phyloP scores from a whole-genome alignment of 2,888 invertebrate species.

The Cephus pulcher region DNA sequence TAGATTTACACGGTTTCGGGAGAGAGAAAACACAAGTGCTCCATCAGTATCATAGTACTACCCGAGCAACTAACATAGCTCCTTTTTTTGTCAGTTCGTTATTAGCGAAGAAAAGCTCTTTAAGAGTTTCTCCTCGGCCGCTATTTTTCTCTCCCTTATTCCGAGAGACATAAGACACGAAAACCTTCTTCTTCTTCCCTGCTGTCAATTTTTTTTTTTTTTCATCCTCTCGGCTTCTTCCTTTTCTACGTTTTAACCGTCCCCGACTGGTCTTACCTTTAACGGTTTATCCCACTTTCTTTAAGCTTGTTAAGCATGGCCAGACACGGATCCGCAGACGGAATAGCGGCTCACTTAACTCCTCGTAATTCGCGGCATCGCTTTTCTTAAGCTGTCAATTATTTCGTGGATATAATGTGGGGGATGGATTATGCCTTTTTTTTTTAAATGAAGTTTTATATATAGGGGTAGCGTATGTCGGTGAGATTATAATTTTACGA shows the following conservation, averaged over 20 bases:
- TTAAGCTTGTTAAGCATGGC: not conserved
- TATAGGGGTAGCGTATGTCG: not conserved
- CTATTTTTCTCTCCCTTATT: not conserved
- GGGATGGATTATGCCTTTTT: not conserved
- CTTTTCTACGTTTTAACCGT: not conserved
- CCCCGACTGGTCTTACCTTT: not conserved
- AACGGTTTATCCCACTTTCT: not conserved
- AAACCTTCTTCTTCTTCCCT: not conserved
- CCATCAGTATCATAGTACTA: not conserved
- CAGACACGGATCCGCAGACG: not conserved
- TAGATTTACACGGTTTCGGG: not conserved
- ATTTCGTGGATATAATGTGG: not conserved
- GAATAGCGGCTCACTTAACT: not conserved
- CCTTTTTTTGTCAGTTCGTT: not conserved
- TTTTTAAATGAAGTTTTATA: not conserved
- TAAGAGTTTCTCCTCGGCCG: not conserved
- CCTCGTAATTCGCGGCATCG: not conserved
- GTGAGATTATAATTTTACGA: slow-evolving; percentile 1
- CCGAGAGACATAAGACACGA: not conserved
- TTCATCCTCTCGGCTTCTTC: not conserved
- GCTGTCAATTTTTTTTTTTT: not conserved
- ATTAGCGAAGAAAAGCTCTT: not conserved
- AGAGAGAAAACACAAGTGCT: not conserved
- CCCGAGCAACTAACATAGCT: not conserved
- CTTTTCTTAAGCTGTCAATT: not conserved